Conservation (phyloP, 2,888 invertebrate genomes). For the Drosophila melanocephala region DNA sequence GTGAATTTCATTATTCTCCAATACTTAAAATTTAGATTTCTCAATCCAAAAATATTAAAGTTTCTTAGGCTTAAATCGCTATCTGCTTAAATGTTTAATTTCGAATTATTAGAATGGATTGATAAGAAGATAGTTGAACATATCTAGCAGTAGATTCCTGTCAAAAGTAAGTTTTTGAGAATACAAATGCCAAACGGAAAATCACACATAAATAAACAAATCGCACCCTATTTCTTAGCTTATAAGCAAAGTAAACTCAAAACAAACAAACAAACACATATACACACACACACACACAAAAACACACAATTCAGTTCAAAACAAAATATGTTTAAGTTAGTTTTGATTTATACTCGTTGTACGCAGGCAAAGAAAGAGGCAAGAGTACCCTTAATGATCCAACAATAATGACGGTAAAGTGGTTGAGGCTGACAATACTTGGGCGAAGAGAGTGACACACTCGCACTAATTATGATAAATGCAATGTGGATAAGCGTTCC, state of each 20-base stretch:
- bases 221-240: not conserved
- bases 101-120: not conserved
- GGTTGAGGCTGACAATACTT: conserved; percentile 37
- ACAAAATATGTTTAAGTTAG: conserved; percentile 1
- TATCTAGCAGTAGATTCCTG: not conserved
- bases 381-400: conserved; percentile 12
- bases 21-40: not conserved
- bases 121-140: not conserved
- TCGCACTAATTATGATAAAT: conserved; percentile 70
- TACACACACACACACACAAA: conserved; percentile 5
- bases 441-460: conserved; percentile 19
- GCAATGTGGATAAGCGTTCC: conserved; percentile 43
- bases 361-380: conserved; percentile 13
- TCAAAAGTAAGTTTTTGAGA: not conserved
- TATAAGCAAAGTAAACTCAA: conserved; percentile 33
- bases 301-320: not conserved
- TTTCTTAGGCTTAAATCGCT: not conserved
- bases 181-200: not conserved
- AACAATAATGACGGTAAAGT: conserved; percentile 19
- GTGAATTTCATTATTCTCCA: not conserved
- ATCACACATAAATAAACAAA: conserved; percentile 13
- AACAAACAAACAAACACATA: conserved; percentile 19
- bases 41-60: not conserved
- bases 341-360: not conserved
- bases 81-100: not conserved